These are phyloP conservation scores for Muscicapa striata DNA, from an alignment of 2,797 vertebrate species.

Conservation along the genomic window DNA sequence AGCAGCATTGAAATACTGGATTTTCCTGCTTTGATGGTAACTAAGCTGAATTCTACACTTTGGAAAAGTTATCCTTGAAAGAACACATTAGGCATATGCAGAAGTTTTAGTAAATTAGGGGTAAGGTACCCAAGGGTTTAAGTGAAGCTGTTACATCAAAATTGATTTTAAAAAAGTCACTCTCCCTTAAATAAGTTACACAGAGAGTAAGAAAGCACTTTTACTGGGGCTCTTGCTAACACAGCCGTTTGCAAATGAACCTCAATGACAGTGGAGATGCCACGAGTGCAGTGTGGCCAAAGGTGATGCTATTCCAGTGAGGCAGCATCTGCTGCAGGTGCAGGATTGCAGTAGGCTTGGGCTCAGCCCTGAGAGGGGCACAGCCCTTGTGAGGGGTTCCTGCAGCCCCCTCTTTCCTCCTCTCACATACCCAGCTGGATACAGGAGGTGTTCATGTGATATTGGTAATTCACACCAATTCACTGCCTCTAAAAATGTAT, in stretches of 20 bases:
- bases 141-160: background rate
- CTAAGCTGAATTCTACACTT: background rate
- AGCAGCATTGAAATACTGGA: background rate
- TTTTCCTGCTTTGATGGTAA: slow-evolving; percentile 22
- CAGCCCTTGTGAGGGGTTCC: background rate
- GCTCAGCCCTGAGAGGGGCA: background rate
- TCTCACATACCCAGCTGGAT: background rate
- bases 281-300: accelerated
- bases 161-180: background rate
- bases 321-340: background rate
- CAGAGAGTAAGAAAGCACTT: background rate
- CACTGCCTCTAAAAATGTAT: background rate
- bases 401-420: background rate
- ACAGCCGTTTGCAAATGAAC: background rate
- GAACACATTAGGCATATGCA: background rate
- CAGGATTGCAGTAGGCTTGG: accelerated
- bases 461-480: background rate
- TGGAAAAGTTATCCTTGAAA: background rate
- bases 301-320: accelerated
- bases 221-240: background rate
- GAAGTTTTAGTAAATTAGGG: background rate
- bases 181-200: background rate
- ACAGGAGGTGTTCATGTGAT: accelerated
- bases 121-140: background rate
- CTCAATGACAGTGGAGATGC: background rate